phyloP scores from a whole-genome alignment of 1,140 invertebrate species.

The Caligus rogercresseyi region DNA sequence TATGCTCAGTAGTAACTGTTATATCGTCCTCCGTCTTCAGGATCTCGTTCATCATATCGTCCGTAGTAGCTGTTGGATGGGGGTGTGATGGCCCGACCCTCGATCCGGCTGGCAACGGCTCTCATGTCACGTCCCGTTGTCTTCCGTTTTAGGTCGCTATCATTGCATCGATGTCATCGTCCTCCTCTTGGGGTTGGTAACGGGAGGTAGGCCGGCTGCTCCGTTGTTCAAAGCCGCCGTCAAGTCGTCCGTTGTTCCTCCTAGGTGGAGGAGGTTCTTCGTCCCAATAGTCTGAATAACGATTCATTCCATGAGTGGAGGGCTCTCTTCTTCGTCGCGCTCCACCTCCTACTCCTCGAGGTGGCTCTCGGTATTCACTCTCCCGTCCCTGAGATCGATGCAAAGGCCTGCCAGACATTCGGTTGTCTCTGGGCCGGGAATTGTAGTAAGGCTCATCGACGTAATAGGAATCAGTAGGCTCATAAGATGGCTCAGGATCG shows the following conservation, averaged over 20 bases:
- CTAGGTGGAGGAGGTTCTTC: not conserved
- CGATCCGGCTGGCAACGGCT: not conserved
- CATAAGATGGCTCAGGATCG: not conserved
- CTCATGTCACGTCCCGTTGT: constrained; percentile 5
- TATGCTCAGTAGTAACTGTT: not conserved
- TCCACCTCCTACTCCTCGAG: too few species aligned
- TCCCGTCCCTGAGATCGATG: too few species aligned
- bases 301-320: not conserved
- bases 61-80: not conserved
- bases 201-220: not conserved
- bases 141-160: constrained; percentile 4
- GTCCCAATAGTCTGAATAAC: not conserved
- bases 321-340: not conserved
- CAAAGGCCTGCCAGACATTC: too few species aligned
- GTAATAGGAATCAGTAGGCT: not conserved
- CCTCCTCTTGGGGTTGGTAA: not conserved
- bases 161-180: constrained; percentile 4
- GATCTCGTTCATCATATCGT: not conserved
- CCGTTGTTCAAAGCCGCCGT: not conserved
- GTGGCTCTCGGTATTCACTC: not conserved
- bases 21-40: not conserved
- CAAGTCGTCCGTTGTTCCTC: not conserved
- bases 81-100: not conserved
- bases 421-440: too few species aligned
- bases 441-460: not conserved